A percentile compares a stretch with the other conserved stretches of the same genome.
These are phyloP conservation scores for Furnarius figulus DNA, from an alignment of 2,113 vertebrate species.

Conservation along the genomic window DNA sequence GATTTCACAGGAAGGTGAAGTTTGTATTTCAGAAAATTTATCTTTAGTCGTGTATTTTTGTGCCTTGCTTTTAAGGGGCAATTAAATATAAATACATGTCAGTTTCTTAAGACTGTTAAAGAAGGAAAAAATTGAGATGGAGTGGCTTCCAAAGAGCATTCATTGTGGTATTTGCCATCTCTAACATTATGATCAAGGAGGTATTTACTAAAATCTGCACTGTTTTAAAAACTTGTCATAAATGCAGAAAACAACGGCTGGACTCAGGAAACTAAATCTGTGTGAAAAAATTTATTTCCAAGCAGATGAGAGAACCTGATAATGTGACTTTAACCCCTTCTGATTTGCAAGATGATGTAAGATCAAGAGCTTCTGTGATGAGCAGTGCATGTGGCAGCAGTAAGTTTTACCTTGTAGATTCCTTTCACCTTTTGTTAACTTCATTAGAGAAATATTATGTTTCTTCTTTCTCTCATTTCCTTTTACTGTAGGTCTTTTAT, in stretches of 20 bases:
- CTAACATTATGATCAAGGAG: not conserved
- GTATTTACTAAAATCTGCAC: not conserved
- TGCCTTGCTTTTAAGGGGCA: not conserved
- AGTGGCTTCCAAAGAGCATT: not conserved
- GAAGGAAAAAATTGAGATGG: not conserved
- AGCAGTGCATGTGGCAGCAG: slow-evolving; percentile 81
- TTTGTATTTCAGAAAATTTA: not conserved
- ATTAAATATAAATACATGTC: not conserved
- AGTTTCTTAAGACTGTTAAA: not conserved
- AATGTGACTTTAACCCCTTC: slow-evolving; percentile 74
- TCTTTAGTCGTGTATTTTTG: not conserved
- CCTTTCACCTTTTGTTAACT: not conserved
- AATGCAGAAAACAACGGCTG: not conserved
- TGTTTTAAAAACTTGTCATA: not conserved
- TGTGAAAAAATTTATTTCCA: not conserved
- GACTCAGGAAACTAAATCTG: not conserved
- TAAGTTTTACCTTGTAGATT: slow-evolving; percentile 66
- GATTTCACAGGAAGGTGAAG: not conserved
- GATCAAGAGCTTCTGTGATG: slow-evolving; percentile 73
- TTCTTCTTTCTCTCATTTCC: not conserved
- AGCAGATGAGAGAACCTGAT: slow-evolving; percentile 79
- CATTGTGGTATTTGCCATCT: not conserved
- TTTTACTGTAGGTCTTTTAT: not conserved
- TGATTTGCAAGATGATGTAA: slow-evolving; percentile 74
- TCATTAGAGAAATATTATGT: not conserved